Percentiles rank a stretch among this genome's conserved stretches.
These are phyloP conservation scores for Drosophila asahinai DNA, from an alignment of 1,140 invertebrate genomes.

Conservation along the genomic window DNA sequence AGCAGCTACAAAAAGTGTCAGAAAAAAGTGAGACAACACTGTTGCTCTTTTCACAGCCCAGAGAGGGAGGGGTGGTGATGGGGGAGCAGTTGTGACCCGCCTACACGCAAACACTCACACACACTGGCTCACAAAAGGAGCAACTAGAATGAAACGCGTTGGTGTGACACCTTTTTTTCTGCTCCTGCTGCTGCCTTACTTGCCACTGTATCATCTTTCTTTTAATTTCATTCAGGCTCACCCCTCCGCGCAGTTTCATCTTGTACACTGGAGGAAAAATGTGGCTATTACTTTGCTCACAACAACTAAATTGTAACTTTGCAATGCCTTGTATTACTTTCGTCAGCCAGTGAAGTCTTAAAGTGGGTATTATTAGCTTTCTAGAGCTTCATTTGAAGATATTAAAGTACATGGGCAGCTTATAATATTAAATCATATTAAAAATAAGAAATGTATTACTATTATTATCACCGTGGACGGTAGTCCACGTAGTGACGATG, in stretches of 20 bases:
- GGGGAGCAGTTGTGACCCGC: constrained; percentile 8
- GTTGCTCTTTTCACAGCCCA: constrained; percentile 73
- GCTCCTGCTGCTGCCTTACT: constrained; percentile 6
- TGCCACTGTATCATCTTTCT: constrained; percentile 29
- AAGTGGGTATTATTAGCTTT: no score
- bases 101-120: constrained; percentile 24
- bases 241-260: not conserved
- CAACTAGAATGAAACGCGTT: constrained; percentile 35
- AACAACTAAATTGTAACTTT: no score
- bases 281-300: not conserved
- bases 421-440: no score
- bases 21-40: constrained; percentile 63
- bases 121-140: constrained; percentile 35
- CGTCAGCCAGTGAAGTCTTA: no score
- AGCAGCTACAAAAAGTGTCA: constrained; percentile 14
- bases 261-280: not conserved
- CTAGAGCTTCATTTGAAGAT: no score
- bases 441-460: no score
- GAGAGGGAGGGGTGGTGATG: not conserved
- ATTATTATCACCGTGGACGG: no score
- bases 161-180: constrained; percentile 57
- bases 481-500: no score
- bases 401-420: no score
- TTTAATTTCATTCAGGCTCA: constrained; percentile 68
- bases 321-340: no score